A percentile compares a stretch with the other conserved stretches of the same genome.
Evolutionary conservation across 2,113 vertebrate species (phyloP).

Genomic region (Myrmecophaga tridactyla): DNA sequence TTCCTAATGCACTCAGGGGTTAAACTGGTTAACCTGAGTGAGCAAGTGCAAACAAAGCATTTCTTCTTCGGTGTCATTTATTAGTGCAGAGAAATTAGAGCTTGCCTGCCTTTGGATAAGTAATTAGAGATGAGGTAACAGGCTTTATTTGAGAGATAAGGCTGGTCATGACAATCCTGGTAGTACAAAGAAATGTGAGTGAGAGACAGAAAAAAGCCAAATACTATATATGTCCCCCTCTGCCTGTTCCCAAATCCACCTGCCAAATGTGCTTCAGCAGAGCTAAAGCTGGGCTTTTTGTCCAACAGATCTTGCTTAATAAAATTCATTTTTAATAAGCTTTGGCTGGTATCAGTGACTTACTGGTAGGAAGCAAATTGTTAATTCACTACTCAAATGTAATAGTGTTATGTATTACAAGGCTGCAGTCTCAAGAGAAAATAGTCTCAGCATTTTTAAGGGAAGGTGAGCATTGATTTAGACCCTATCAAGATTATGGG

Average conservation of each 20-base stretch:
- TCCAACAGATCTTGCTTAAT: conserved; percentile 4
- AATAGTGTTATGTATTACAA: background rate
- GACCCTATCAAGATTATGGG: background rate
- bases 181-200: conserved; percentile 61
- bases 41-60: conserved; percentile 64
- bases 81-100: conserved; percentile 68
- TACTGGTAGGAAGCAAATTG: conserved; percentile 14
- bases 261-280: background rate
- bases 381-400: conserved; percentile 27
- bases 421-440: background rate
- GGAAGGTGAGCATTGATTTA: background rate
- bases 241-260: background rate
- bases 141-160: conserved; percentile 58
- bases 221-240: background rate
- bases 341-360: conserved; percentile 44
- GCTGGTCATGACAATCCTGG: conserved; percentile 55
- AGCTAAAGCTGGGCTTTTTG: background rate
- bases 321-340: conserved; percentile 51
- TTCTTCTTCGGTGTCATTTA: conserved; percentile 69
- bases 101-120: conserved; percentile 65
- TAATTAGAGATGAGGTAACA: conserved; percentile 69
- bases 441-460: background rate
- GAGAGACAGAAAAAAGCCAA: conserved; percentile 44
- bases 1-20: conserved; percentile 34
- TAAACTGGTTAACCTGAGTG: background rate